Evolutionary conservation across 2,113 vertebrate genomes (phyloP), one percentile per base, ranked within the genome.

Genomic region (Caranx melampygus): DNA sequence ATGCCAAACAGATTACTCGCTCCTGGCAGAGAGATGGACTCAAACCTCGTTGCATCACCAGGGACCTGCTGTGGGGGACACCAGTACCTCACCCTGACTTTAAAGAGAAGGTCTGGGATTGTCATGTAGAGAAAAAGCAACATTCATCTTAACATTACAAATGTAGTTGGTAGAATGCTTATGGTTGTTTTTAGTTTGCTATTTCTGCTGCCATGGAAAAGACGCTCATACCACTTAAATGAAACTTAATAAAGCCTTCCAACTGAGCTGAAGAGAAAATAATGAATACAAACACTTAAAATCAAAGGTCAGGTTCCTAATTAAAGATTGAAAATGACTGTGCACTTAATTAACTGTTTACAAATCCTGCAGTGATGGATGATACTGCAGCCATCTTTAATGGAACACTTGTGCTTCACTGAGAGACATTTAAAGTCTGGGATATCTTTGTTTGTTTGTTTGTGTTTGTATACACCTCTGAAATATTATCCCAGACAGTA

Each of bases 11-110:
- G 86, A 99, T 99, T 93, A 96, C 95, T 1, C 97, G 96, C 62
- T 97, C 97, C 37, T 99, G 98, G 98, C 86, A 99, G 54, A 94
- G 97, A 2, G 98, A 98, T 2, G 98, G 98, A 21, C 96, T 99
- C 55, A 96, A 96, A 33, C 96, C 98, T 3, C 97, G 98, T 61
- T 99, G 98, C 75, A 99, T 99, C 94, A 99, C 98, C 31, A 94
- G 98, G 0, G 98, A 99, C 89, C 94, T 99, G 64, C 89, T 92
- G 37, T 99, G 98, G 98, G 98, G 98, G 58, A 99, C 97, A 0
- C 96, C 97, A 0, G 98, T 99, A 9, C 98, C 98, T n/a, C 95
- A 98, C 35, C 92, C 96, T 3, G 98, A 97, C 61, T 99, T 97
- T 88, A 92, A 89, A 0, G 95, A 96, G 47, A 99, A 99, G 95